A percentile compares a stretch with the other conserved stretches of the same genome.
These are phyloP conservation scores for Hippoglossus stenolepis DNA, from an alignment of 2,113 vertebrate genomes.

Conservation along the genomic window DNA sequence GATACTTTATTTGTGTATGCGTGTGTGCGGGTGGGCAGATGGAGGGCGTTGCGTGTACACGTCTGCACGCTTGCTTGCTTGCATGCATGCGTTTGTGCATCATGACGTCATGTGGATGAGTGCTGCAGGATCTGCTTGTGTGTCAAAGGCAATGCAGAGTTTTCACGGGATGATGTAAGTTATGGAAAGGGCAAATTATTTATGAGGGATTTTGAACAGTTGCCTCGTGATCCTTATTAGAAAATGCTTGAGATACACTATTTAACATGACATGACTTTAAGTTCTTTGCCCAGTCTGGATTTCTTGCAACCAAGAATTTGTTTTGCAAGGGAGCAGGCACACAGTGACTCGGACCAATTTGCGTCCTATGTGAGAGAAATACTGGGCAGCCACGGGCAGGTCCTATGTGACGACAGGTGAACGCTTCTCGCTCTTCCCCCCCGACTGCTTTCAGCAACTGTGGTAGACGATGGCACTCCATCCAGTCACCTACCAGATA, in stretches of 20 bases:
- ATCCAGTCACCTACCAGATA: too few species aligned
- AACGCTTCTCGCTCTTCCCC: too few species aligned
- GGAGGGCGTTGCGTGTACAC: constrained; percentile 6
- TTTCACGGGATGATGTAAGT: constrained; percentile 2
- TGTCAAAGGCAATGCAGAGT: neutral
- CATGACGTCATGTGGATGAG: constrained; percentile 3
- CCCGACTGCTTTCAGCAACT: too few species aligned
- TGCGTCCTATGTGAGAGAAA: neutral
- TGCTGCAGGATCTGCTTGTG: constrained; percentile 2
- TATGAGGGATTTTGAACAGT: neutral
- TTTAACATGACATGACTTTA: neutral
- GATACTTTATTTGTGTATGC: constrained; percentile 18
- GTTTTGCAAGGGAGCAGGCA: neutral
- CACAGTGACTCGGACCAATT: neutral
- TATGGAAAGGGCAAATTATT: neutral
- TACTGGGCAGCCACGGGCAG: neutral
- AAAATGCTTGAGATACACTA: neutral
- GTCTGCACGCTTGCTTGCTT: neutral
- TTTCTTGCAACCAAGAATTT: neutral
- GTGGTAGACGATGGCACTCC: too few species aligned
- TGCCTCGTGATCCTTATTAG: constrained; percentile 4
- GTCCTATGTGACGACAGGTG: neutral
- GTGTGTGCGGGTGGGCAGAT: constrained; percentile 11
- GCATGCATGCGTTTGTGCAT: constrained; percentile 3
- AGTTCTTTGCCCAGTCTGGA: too few species aligned